Base-by-base conservation (phyloP, 2,888 invertebrate genomes). In the Cryptophagus acutangulus region DNA sequence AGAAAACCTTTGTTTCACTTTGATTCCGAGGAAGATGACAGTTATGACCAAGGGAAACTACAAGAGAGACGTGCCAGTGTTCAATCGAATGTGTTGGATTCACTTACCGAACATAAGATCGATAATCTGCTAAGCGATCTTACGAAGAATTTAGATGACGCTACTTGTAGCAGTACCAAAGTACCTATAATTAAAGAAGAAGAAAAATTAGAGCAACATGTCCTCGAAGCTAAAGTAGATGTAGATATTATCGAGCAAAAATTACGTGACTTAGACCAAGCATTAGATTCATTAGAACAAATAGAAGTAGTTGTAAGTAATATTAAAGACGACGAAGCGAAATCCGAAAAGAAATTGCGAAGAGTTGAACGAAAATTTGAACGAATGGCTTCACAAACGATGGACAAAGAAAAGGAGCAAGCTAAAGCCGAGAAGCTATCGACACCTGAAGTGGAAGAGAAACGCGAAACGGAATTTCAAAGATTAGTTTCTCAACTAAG, bases 281-380 rank as follows among this genome's bases (percentile, higher is more conserved):
- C 67, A 54, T 64, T 69, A 61, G 65, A 63, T 52, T 58, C 59
- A 28, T 59, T 69, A 45, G 67, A 69, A 51, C 48, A 62, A 49
- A 55, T 56, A 17, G 56, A 59, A 39, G 33, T 53, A 36, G 47
- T 48, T 35, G 28, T 38, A 38, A 38, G 35, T 6, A 48, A 46
- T 28, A 33, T 13, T 9, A 46, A 30, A 38, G 39, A 43, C 33
- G 39, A 43, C 33, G 56, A 55, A 34, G 52, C 57, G 5, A 61
- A 61, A 51, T 49, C 46, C 8, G 69, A 70, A 46, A 63, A 61
- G 41, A 72, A 71, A 60, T 55, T 71, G 30, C 63, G 63, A 44
- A 59, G 71, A 44, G 70, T 74, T 35, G 74, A 74, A 51, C 62
- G 72, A 40, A 69, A 71, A 56, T 74, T 74, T 58, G 73, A 74